Conservation (phyloP, 2,888 invertebrate genomes). For the Aporophyla lueneburgensis region DNA sequence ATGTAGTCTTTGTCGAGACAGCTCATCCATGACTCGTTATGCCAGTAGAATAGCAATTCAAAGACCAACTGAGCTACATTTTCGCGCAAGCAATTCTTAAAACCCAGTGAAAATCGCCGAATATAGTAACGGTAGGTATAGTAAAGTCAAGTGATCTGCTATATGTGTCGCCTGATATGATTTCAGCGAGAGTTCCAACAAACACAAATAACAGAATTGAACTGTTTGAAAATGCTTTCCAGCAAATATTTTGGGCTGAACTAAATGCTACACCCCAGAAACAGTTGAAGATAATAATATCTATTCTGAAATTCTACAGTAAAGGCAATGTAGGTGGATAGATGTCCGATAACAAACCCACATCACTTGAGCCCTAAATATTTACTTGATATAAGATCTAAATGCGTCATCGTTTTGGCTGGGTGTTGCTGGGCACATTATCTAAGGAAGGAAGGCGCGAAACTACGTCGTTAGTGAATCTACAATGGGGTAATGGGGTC, state of each 20-base stretch:
- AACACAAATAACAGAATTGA: background rate
- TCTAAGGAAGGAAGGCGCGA: conserved; percentile 59
- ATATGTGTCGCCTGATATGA: background rate
- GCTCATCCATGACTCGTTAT: background rate
- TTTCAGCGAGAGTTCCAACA: background rate
- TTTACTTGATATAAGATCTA: conserved; percentile 30
- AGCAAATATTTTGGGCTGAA: background rate
- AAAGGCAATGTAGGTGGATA: too few species aligned
- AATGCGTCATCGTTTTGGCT: conserved; percentile 44
- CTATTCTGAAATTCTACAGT: background rate
- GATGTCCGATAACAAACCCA: background rate
- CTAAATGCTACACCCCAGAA: background rate
- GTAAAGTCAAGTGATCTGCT: background rate
- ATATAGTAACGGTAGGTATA: background rate
- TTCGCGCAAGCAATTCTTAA: background rate
- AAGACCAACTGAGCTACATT: background rate
- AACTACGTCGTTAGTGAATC: conserved; percentile 59
- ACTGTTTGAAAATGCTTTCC: background rate
- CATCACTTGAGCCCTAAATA: conserved; percentile 10
- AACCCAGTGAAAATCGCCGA: background rate
- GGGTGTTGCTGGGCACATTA: conserved; percentile 50
- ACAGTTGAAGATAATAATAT: background rate
- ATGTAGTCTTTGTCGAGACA: background rate
- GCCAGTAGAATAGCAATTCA: background rate
- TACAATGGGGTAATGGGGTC: conserved; percentile 55